Evolutionary conservation across 2,888 invertebrate species (phyloP).

Genomic region (Pristionchus entomophagus): DNA sequence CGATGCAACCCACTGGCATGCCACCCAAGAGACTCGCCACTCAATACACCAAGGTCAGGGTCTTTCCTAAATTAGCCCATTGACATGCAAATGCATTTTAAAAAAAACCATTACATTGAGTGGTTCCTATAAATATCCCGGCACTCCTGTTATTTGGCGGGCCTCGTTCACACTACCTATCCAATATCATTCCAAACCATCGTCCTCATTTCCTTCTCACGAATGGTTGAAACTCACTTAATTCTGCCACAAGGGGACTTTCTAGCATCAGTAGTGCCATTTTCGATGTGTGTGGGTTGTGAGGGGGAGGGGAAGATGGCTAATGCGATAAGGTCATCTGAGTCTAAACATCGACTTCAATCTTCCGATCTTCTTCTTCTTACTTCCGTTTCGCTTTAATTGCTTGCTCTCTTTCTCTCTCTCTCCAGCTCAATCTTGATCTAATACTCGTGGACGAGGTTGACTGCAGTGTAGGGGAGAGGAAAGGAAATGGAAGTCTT

Average conservation of each 20-base stretch:
- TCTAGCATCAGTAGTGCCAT: too few relatives aligned
- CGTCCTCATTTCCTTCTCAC: too few relatives aligned
- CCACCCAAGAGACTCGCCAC: slow-evolving; percentile 12
- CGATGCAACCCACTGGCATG: slow-evolving; percentile 23
- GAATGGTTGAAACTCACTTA: too few relatives aligned
- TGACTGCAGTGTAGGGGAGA: not conserved
- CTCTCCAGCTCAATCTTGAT: not conserved
- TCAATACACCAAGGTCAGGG: not conserved
- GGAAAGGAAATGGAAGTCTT: not conserved
- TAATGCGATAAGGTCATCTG: not conserved
- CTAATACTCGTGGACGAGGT: too few relatives aligned
- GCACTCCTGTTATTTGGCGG: too few relatives aligned
- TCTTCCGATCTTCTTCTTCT: not conserved
- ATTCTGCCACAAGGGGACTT: too few relatives aligned
- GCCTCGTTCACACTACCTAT: too few relatives aligned
- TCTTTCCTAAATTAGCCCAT: not conserved
- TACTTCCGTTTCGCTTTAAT: not conserved
- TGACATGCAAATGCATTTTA: too few relatives aligned
- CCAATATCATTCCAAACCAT: too few relatives aligned
- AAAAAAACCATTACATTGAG: too few relatives aligned
- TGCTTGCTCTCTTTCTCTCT: not conserved
- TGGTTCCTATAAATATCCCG: too few relatives aligned
- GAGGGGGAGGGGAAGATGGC: not conserved
- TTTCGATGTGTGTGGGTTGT: too few relatives aligned
- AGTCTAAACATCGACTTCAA: not conserved